Evolutionary conservation across 2,113 vertebrate species (phyloP).

Genomic region (Corvus hawaiiensis): DNA sequence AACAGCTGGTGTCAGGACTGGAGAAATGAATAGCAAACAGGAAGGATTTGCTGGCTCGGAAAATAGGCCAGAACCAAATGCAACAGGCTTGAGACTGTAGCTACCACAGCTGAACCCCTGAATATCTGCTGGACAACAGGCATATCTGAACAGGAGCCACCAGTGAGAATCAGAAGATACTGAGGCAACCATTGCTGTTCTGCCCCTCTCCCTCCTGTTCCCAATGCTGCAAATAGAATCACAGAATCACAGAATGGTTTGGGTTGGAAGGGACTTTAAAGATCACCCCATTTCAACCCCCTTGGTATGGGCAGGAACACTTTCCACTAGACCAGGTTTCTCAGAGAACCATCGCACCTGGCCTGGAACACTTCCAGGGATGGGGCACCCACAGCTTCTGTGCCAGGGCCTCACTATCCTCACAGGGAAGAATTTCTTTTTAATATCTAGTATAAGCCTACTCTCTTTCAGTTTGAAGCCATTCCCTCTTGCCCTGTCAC

Average conservation of each 20-base stretch:
- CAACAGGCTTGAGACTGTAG: neutral
- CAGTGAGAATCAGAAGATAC: neutral
- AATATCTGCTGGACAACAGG: neutral
- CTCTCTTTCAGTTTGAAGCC: neutral
- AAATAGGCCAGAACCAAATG: neutral
- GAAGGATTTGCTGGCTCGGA: accelerated
- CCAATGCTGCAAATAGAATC: neutral
- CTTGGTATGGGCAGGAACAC: neutral
- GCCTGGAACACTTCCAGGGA: neutral
- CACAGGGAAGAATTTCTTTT: neutral
- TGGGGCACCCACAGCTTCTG: neutral
- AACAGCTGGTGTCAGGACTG: neutral
- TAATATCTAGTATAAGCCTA: neutral
- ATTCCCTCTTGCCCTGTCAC: neutral
- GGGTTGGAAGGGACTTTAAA: neutral
- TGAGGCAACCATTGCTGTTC: neutral
- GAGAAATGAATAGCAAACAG: neutral
- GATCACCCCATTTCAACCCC: accelerated
- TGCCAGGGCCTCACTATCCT: neutral
- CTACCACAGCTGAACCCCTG: neutral
- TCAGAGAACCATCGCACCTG: neutral
- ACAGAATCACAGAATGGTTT: neutral
- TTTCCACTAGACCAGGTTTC: neutral
- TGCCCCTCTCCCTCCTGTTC: neutral
- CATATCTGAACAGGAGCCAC: neutral